Conservation (phyloP, 2,797 vertebrate species). For the Poeciliopsis paucimaculata region DNA sequence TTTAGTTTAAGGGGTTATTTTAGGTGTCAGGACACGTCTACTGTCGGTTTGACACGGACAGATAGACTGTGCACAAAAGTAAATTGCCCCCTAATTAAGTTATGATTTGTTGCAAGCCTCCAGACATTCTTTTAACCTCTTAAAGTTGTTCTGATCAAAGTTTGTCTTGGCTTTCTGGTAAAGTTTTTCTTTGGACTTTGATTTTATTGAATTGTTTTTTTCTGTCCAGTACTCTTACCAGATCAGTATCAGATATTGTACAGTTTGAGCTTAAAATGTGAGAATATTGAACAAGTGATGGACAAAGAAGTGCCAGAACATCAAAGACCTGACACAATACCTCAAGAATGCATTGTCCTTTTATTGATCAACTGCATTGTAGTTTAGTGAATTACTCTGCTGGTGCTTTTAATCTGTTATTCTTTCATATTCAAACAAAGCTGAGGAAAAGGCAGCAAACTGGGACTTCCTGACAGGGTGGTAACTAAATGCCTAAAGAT, state of each 20-base stretch:
- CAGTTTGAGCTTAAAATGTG: background rate
- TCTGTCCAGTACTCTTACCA: background rate
- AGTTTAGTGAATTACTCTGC: background rate
- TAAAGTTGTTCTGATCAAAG: background rate
- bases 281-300: background rate
- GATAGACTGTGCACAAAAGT: background rate
- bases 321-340: slow-evolving; percentile 2
- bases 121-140: background rate
- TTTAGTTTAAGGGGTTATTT: slow-evolving; percentile 43
- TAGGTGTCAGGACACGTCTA: slow-evolving; percentile 40
- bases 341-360: background rate
- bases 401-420: background rate
- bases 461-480: background rate
- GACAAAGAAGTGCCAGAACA: background rate
- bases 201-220: background rate
- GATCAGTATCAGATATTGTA: background rate
- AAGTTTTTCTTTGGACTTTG: background rate
- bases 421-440: background rate
- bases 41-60: background rate
- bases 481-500: background rate
- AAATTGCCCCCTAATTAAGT: background rate
- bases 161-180: background rate
- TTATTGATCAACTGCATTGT: background rate
- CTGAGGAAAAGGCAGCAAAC: background rate
- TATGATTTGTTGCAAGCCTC: background rate